These are phyloP conservation scores for Ptilodon capucinus DNA, from an alignment of 2,888 invertebrate genomes.

Conservation along the genomic window DNA sequence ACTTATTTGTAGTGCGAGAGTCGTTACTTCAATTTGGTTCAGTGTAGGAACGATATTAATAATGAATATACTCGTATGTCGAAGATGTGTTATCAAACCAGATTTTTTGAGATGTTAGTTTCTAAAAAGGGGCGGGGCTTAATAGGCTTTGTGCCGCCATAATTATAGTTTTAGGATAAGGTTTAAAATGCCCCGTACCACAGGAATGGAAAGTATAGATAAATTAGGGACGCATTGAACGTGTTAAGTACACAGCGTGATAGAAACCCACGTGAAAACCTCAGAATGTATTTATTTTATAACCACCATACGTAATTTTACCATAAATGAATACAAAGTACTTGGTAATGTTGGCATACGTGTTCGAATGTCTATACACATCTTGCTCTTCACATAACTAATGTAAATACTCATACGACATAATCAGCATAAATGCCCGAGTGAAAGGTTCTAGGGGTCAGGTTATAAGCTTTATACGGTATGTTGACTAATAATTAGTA, in stretches of 20 bases:
- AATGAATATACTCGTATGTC: too few relatives aligned
- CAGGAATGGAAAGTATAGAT: too few relatives aligned
- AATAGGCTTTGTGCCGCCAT: too few relatives aligned
- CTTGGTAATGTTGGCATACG: slow-evolving; percentile 2
- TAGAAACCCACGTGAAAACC: slow-evolving; percentile 18
- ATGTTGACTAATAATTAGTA: slow-evolving; percentile 19
- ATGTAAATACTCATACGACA: slow-evolving; percentile 10
- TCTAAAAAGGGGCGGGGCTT: too few relatives aligned
- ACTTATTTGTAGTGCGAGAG: too few relatives aligned
- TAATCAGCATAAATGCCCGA: slow-evolving; percentile 15
- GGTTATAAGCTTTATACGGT: slow-evolving; percentile 22
- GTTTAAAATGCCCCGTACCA: too few relatives aligned
- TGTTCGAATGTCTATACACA: slow-evolving; percentile 4
- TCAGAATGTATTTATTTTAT: slow-evolving; percentile 24
- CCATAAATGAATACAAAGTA: slow-evolving; percentile 15
- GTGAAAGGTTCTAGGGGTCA: slow-evolving; percentile 18
- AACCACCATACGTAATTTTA: slow-evolving; percentile 11
- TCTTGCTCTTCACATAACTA: slow-evolving; percentile 1
- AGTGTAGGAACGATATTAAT: too few relatives aligned
- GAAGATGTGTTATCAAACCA: too few relatives aligned
- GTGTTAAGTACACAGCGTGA: slow-evolving; percentile 28
- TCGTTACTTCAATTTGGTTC: too few relatives aligned
- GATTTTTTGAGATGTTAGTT: too few relatives aligned
- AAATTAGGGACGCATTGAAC: too few relatives aligned
- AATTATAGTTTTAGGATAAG: too few relatives aligned